Conservation (phyloP, 2,113 vertebrate species). For the Poeciliopsis retropinna region DNA sequence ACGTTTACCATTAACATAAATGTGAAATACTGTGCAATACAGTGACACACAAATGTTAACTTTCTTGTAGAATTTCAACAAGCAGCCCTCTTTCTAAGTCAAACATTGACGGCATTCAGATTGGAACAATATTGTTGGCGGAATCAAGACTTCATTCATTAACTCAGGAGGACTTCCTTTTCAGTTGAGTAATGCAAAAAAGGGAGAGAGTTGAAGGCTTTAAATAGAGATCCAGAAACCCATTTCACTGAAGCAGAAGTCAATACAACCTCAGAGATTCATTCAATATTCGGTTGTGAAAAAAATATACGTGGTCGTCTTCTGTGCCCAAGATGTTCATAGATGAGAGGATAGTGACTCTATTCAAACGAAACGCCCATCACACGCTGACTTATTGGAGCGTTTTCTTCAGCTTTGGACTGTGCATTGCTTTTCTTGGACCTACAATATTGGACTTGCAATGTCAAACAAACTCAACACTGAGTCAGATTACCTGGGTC, state of each 20-base stretch:
- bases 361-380: constrained; percentile 90
- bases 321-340: constrained; percentile 79
- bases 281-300: neutral
- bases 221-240: constrained; percentile 62
- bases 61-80: constrained; percentile 56
- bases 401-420: constrained; percentile 96
- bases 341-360: constrained; percentile 84
- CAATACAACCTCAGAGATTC: neutral
- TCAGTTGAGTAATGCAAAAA: constrained; percentile 54
- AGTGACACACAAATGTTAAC: constrained; percentile 35
- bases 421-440: constrained; percentile 95
- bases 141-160: constrained; percentile 72
- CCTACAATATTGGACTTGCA: constrained; percentile 95
- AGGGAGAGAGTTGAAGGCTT: constrained; percentile 52
- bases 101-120: constrained; percentile 78
- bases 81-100: constrained; percentile 6
- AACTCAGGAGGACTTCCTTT: constrained; percentile 73
- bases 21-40: neutral
- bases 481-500: constrained; percentile 95
- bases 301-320: neutral
- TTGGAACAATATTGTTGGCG: constrained; percentile 51
- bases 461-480: constrained; percentile 93
- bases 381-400: constrained; percentile 97
- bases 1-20: constrained; percentile 29
- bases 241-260: neutral